Percentiles rank a stretch among this genome's conserved stretches.
Conservation (phyloP, 2,888 invertebrate genomes). For the Antitype chi region DNA sequence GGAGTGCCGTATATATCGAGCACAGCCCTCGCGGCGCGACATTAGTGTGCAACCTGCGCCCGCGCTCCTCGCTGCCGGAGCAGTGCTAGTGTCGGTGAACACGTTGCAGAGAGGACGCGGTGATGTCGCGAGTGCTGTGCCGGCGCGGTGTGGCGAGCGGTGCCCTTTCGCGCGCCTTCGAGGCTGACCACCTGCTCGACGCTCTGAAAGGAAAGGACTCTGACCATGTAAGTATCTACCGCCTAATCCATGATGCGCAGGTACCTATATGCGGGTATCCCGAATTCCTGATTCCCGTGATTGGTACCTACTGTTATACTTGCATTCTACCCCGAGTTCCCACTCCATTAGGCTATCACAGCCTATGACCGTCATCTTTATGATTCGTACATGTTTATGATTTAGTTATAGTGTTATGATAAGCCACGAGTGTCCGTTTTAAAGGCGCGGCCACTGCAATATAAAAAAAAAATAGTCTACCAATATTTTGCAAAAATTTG, state of each 20-base stretch:
- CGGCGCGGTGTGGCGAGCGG: conserved; percentile 78
- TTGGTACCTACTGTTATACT: not conserved
- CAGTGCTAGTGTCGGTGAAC: conserved; percentile 1
- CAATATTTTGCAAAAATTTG: no score
- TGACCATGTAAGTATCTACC: conserved; percentile 53
- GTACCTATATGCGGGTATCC: not conserved
- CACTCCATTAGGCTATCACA: not conserved
- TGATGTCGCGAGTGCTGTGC: conserved; percentile 69
- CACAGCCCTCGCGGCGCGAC: conserved; percentile 29
- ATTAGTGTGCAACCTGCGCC: conserved; percentile 58
- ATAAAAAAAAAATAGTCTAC: no score
- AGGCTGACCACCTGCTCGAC: conserved; percentile 70
- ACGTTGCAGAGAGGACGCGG: not conserved
- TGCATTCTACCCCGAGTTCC: no score
- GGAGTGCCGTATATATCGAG: conserved; percentile 56
- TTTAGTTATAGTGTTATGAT: not conserved
- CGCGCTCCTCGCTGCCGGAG: conserved; percentile 8
- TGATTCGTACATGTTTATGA: not conserved
- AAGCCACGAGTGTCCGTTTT: no score
- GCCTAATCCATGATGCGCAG: not conserved
- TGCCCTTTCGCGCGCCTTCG: conserved; percentile 72
- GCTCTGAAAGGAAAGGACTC: conserved; percentile 64
- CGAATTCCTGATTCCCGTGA: not conserved
- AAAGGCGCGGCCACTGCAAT: no score
- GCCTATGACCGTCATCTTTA: not conserved